These are phyloP conservation scores for Tauraco erythrolophus DNA, from an alignment of 2,113 vertebrate genomes.

Conservation along the genomic window DNA sequence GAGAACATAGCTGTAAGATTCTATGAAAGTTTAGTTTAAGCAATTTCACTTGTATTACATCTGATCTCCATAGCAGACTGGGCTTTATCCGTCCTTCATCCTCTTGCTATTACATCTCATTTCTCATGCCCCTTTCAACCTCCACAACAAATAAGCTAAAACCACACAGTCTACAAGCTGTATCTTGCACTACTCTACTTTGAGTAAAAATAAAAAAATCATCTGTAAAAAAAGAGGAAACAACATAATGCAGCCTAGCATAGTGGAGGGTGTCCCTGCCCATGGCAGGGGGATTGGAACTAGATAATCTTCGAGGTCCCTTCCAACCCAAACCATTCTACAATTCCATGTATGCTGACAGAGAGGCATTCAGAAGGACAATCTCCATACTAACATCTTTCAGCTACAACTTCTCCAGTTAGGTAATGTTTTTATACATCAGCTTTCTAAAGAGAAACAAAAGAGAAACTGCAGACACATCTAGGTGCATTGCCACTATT, in stretches of 20 bases:
- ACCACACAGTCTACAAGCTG: neutral
- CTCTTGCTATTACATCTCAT: neutral
- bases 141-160: neutral
- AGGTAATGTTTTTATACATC: neutral
- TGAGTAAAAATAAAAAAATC: neutral
- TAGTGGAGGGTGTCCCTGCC: too few species aligned
- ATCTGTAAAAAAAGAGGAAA: neutral
- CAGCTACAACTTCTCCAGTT: neutral
- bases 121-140: neutral
- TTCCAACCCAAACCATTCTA: too few species aligned
- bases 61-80: neutral
- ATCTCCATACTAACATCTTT: neutral
- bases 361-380: neutral
- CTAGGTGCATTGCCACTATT: neutral
- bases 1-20: neutral
- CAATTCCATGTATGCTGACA: rapidly evolving
- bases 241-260: too few species aligned
- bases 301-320: too few species aligned
- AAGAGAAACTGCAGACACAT: neutral
- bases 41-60: neutral
- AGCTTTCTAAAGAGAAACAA: neutral
- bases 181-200: neutral
- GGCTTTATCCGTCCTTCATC: neutral
- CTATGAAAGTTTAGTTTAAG: neutral
- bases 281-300: too few species aligned